Evolutionary conservation across 2,888 invertebrate species (phyloP).

Genomic region (Synanthedon tipuliformis): DNA sequence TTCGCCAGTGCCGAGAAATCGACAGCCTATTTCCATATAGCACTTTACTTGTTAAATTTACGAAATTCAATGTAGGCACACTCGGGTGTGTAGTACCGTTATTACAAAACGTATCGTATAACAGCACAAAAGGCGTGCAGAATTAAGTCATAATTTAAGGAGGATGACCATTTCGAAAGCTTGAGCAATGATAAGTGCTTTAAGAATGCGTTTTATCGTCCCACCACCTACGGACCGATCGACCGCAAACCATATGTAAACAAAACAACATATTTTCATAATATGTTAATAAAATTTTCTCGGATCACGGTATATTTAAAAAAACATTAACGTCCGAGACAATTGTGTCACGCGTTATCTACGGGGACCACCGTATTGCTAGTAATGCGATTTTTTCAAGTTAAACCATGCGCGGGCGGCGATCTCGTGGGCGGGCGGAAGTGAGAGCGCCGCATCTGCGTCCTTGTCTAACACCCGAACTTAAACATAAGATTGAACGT

Average conservation of each 20-base stretch:
- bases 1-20: not conserved
- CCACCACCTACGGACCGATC: constrained; percentile 58
- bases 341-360: constrained; percentile 26
- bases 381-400: constrained; percentile 34
- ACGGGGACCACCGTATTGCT: constrained; percentile 38
- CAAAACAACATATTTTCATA: not conserved
- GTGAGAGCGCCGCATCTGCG: constrained; percentile 52
- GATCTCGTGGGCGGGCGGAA: constrained; percentile 65
- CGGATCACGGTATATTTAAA: constrained; percentile 8
- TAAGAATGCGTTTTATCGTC: constrained; percentile 41
- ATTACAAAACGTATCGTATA: constrained; percentile 37
- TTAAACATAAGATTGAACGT: constrained; percentile 25
- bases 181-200: constrained; percentile 35
- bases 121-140: constrained; percentile 42
- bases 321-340: constrained; percentile 21
- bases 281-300: not conserved
- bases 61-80: constrained; percentile 19
- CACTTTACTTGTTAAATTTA: constrained; percentile 1
- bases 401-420: constrained; percentile 56
- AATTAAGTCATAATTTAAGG: constrained; percentile 66
- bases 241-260: constrained; percentile 29
- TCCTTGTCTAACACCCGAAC: constrained; percentile 50
- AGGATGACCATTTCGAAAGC: constrained; percentile 52
- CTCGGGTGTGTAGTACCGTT: constrained; percentile 28
- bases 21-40: not conserved